Evolutionary conservation across 2,888 invertebrate species (phyloP).

Genomic region (Pegoplata infirma): DNA sequence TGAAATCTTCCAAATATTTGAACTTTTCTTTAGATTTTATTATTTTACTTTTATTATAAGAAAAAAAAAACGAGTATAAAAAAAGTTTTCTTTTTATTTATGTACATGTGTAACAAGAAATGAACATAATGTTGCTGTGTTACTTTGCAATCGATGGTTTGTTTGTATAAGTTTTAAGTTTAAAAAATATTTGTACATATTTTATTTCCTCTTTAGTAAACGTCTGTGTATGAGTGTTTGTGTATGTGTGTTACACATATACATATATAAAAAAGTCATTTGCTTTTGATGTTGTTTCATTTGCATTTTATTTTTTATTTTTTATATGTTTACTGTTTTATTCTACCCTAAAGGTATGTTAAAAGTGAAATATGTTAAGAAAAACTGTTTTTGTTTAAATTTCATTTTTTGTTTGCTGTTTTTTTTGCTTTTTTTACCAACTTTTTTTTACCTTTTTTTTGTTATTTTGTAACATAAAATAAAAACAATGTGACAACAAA

Average conservation of each 20-base stretch:
- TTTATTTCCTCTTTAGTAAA: background rate
- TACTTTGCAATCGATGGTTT: background rate
- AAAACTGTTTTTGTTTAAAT: slow-evolving; percentile 28
- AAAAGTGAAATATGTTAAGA: slow-evolving; percentile 36
- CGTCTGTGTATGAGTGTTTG: background rate
- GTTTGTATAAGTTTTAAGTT: slow-evolving; percentile 25
- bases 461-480: background rate
- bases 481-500: slow-evolving; percentile 35
- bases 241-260: slow-evolving; percentile 7
- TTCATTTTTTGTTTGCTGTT: background rate
- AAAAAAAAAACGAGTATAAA: no score
- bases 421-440: background rate
- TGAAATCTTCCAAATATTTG: background rate
- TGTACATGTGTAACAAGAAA: background rate
- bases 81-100: background rate
- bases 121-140: slow-evolving; percentile 4
- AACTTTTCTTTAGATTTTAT: background rate
- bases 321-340: slow-evolving; percentile 42
- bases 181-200: background rate
- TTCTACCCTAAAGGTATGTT: slow-evolving; percentile 41
- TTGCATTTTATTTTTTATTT: slow-evolving; percentile 39
- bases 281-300: slow-evolving; percentile 48
- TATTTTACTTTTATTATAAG: background rate
- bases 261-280: slow-evolving; percentile 38
- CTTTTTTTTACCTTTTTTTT: background rate